Evolutionary conservation across 2,797 vertebrate genomes (phyloP), one percentile per base, ranked within the genome.

Genomic region (Clarias laeviceps): DNA sequence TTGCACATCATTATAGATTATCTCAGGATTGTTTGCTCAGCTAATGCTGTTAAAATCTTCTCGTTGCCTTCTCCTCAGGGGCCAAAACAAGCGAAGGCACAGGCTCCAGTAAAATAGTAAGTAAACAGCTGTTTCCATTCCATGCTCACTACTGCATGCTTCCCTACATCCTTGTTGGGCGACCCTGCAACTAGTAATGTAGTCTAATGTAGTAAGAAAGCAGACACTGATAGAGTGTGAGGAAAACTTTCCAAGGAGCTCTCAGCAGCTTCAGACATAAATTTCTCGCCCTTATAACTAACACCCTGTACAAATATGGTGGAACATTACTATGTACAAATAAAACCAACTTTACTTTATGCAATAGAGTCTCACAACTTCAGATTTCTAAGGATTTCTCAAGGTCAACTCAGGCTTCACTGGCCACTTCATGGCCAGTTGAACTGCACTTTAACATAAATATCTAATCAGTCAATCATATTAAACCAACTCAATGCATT

Each of bases 51-150:
- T 86, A 69, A 88, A 87, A 87, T 9, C 3, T 83, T 85, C 72
- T 88, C n/a, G 15, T 64, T 89, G 82, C 86, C 90, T 88, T 86
- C 90, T 87, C 85, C 84, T 65, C 90, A 95, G 94, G 92, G 29
- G 87, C 93, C 86, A 96, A 94, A 93, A 90, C 94, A 88, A 92
- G 95, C 81, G 97, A 97, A 88, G 94, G 95, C 76, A 88, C 95
- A 69, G 88, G 96, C 88, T 88, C 88, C 94, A 93, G 92, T 94
- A 97, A 96, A 94, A 96, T 96, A 96, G 97, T 98, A 91, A 95
- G 97, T 93, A 22, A 80, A 83, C 22, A 24, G 54, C 68, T 59
- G 32, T 85, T 70, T 64, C 50, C 85, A 74, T 56, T 84, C 37
- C 34, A 18, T 57, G 20, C 24, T 54, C 80, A 74, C 78, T 66